A percentile compares a stretch with the other conserved stretches of the same genome.
phyloP scores from a whole-genome alignment of 2,888 invertebrate genomes.

The Cacoxenus indagator region DNA sequence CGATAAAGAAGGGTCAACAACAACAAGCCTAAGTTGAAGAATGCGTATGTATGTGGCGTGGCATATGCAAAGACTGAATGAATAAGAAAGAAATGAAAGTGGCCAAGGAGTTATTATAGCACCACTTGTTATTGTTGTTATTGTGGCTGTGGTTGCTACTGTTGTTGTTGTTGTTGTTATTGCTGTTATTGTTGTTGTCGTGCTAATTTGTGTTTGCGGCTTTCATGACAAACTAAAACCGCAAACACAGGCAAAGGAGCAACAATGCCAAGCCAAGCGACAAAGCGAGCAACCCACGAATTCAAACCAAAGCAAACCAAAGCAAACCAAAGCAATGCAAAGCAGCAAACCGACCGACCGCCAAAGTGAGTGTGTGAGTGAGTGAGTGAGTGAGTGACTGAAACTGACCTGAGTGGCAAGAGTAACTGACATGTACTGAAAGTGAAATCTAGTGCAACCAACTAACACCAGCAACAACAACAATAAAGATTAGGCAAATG shows the following conservation, averaged over 20 bases:
- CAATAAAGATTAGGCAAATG: constrained; percentile 28
- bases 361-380: neutral
- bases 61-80: constrained; percentile 18
- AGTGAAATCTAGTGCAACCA: constrained; percentile 18
- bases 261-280: constrained; percentile 30
- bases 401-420: constrained; percentile 10
- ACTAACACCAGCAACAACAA: constrained; percentile 8
- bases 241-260: constrained; percentile 21
- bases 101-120: constrained; percentile 46
- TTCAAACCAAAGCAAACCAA: neutral
- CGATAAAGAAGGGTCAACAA: constrained; percentile 49
- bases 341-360: neutral
- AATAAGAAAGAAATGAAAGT: constrained; percentile 33
- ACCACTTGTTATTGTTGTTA: constrained; percentile 34
- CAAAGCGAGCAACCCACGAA: neutral
- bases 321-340: neutral
- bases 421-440: constrained; percentile 17
- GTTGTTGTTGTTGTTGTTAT: constrained; percentile 23
- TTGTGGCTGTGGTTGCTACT: constrained; percentile 1
- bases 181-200: constrained; percentile 36
- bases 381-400: constrained; percentile 24
- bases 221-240: constrained; percentile 41
- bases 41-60: constrained; percentile 24
- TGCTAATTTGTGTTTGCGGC: constrained; percentile 62
- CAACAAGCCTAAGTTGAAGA: constrained; percentile 48